Evolutionary conservation across 2,888 invertebrate species (phyloP), one percentile per base, ranked within the genome.

Genomic region (Agrotis segetum): DNA sequence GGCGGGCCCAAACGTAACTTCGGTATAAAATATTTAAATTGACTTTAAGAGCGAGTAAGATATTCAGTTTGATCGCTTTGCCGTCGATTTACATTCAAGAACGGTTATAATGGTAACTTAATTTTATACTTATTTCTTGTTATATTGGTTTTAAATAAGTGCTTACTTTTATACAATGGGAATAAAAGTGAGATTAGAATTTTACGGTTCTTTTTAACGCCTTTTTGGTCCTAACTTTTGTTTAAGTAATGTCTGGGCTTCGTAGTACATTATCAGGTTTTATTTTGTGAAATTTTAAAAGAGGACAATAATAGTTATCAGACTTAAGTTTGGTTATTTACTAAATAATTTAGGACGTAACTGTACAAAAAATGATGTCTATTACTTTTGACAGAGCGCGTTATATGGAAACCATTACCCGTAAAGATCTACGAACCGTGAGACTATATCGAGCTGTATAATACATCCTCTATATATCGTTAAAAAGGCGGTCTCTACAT

Each of bases 401-500:
- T 86, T 86, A 84, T 78, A 74, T 77, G 29, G n/a, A 71, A 70
- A 67, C 64, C 77, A 84, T 77, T 82, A 82, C 49, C 49, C 72
- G n/a, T 11, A 55, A 71, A 77, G 79, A 83, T 86, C 86, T 87
- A 88, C 86, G 85, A 84, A 90, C 87, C 89, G 88, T 91, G 88
- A 82, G 83, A 85, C 77, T 74, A 86, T 87, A 85, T 78, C 72
- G 73, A 67, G 83, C 72, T 85, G 80, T 88, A 86, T 87, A 71
- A 66, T 65, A 78, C 76, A 77, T 77, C 71, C 79, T 80, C 88
- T 87, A 89, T 89, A 87, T 90, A 90, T 85, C 77, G 86, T 87
- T 82, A 87, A 91, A 94, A 90, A 94, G 94, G 94, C 94, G 95
- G 92, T 90, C 80, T 89, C 88, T 82, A 82, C 73, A 79, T 77